Percentiles rank a stretch among this genome's conserved stretches.
phyloP scores from a whole-genome alignment of 1,140 invertebrate species.

The Hycleus cichorii region DNA sequence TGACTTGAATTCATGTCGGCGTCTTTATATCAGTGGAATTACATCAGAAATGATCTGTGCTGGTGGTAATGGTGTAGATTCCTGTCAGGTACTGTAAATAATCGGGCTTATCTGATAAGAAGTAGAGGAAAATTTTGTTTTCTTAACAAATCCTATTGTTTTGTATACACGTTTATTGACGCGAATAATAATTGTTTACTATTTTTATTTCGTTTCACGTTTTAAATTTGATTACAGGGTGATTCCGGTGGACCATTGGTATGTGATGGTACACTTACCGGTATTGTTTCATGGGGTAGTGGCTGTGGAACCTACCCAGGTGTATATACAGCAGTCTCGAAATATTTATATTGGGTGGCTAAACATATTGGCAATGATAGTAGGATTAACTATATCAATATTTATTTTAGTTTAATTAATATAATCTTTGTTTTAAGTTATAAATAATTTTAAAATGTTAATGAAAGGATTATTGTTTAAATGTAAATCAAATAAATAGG shows the following conservation, averaged over 20 bases:
- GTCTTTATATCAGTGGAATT: background rate
- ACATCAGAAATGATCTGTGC: slow-evolving; percentile 10
- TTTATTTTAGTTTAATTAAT: too few species aligned
- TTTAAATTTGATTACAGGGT: slow-evolving; percentile 8
- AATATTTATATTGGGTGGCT: slow-evolving; percentile 8
- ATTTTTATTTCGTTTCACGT: too few species aligned
- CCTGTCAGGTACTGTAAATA: slow-evolving; percentile 6
- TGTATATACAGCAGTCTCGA: slow-evolving; percentile 10
- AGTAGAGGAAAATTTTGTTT: too few species aligned
- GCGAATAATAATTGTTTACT: too few species aligned
- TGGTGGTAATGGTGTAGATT: slow-evolving; percentile 5
- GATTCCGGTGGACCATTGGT: slow-evolving; percentile 15
- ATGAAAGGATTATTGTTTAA: too few species aligned
- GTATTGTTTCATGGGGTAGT: slow-evolving; percentile 12
- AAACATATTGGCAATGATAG: background rate
- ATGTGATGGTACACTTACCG: slow-evolving; percentile 4
- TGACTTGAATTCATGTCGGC: background rate
- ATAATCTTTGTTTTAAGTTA: too few species aligned
- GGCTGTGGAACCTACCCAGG: slow-evolving; percentile 9
- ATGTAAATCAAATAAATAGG: too few species aligned
- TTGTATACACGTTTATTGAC: too few species aligned
- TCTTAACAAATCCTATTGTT: too few species aligned
- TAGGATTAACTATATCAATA: too few species aligned
- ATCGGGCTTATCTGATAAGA: too few species aligned
- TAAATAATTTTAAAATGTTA: too few species aligned